Percentiles rank a stretch among this genome's conserved stretches.
These are phyloP conservation scores for Hedya salicella DNA, from an alignment of 2,888 invertebrate genomes.

Conservation along the genomic window DNA sequence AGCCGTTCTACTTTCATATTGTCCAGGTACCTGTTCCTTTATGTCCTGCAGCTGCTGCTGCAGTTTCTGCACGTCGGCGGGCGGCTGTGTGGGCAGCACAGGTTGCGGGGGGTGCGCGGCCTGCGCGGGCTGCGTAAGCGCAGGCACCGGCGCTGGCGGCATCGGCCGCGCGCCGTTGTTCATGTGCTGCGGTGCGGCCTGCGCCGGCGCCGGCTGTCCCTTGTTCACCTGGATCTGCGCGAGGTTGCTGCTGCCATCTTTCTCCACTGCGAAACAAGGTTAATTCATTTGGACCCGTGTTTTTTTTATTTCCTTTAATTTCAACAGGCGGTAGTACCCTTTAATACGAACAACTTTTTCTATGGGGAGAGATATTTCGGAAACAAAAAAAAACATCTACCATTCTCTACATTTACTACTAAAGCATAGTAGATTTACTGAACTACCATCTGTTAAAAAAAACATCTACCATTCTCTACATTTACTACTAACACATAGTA, in stretches of 20 bases:
- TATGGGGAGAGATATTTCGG: too few species aligned
- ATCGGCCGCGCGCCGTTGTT: slow-evolving; percentile 74
- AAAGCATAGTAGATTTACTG: too few species aligned
- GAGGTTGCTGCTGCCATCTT: slow-evolving; percentile 73
- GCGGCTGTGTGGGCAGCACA: slow-evolving; percentile 52
- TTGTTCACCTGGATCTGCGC: slow-evolving; percentile 80
- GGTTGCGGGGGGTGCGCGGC: slow-evolving; percentile 58
- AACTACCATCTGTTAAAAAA: too few species aligned
- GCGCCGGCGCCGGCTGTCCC: slow-evolving; percentile 75
- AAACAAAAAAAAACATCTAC: too few species aligned
- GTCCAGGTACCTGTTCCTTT: slow-evolving; percentile 92
- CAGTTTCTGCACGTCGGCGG: slow-evolving; percentile 90
- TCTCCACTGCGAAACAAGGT: slow-evolving; percentile 60
- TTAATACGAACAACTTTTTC: too few species aligned
- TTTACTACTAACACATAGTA: too few species aligned
- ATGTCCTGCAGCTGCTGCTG: slow-evolving; percentile 95
- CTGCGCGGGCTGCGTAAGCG: slow-evolving; percentile 70
- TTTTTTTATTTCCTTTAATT: too few species aligned
- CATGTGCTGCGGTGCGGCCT: slow-evolving; percentile 78
- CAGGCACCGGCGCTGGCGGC: slow-evolving; percentile 46
- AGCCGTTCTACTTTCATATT: too few species aligned
- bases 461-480: too few species aligned
- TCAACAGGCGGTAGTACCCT: too few species aligned
- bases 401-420: too few species aligned
- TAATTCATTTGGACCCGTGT: background rate